These are phyloP conservation scores for Platycnemis pennipes DNA, from an alignment of 2,888 invertebrate genomes.

Conservation along the genomic window DNA sequence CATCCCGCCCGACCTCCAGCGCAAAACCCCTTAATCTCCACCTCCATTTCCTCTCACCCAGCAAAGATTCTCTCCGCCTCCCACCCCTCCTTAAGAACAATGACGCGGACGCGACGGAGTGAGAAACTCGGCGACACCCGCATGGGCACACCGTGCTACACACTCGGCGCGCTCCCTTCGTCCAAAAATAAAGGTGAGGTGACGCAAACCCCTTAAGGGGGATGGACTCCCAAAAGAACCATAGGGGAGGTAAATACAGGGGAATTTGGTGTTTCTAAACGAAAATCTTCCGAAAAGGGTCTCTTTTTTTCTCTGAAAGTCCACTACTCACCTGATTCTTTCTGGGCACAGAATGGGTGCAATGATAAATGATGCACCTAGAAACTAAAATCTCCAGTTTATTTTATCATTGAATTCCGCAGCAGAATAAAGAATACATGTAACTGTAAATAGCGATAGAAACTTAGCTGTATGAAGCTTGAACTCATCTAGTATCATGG, in stretches of 20 bases:
- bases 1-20: neutral
- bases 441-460: no score
- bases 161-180: slow-evolving; percentile 11
- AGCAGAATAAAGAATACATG: no score
- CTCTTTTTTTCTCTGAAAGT: neutral
- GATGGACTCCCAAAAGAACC: neutral
- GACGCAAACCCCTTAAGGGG: neutral
- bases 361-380: no score
- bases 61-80: neutral
- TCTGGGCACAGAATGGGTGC: no score
- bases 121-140: slow-evolving; percentile 15
- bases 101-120: slow-evolving; percentile 41
- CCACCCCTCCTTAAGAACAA: slow-evolving; percentile 39
- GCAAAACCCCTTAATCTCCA: neutral
- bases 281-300: neutral
- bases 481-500: no score
- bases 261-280: neutral
- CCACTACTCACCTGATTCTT: no score
- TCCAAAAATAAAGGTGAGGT: slow-evolving; percentile 23
- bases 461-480: no score
- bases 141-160: neutral
- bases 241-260: neutral
- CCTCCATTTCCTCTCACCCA: neutral
- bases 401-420: no score
- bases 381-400: no score